Evolutionary conservation across 2,888 invertebrate genomes (phyloP), one percentile per base, ranked within the genome.

Genomic region (Alitta virens): DNA sequence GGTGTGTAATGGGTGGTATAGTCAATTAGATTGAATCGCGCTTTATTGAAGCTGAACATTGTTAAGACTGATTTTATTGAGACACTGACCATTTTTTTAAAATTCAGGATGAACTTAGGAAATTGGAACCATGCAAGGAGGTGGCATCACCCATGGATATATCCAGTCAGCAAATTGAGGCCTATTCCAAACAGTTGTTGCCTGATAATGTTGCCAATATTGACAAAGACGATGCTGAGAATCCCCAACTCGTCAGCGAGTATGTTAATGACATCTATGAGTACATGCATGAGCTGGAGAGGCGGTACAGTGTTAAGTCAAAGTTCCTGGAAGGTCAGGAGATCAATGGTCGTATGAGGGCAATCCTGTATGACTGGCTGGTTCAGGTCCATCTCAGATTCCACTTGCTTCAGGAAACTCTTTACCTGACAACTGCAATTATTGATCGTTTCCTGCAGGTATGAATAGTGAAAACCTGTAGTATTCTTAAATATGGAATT

Each of bases 311-410:
- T 2, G 86, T 95, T 62, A 81, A 83, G 43, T 78, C 83, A 21
- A 85, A 88, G 74, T 90, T 89, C 80, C 84, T 94, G 70, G 85
- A 84, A 51, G 87, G 87, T 40, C 90, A 90, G 64, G 80, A 77
- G 56, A 85, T 95, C 14, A 91, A 90, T 14, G 86, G 90, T 1
- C 89, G 88, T 74, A 97, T 97, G 95, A 87, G 97, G 66, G 85
- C 89, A 16, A 90, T 94, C 54, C 86, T 98, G 18, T 86, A 97
- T 64, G 94, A 97, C 80, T 98, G 97, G 97, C 85, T 98, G 58
- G 90, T 93, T 18, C 94, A 94, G 75, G 94, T 97, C 9, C 94
- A 94, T 72, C 84, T 86, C 56, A 90, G 92, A 76, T 97, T 95
- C 82, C 89, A 89, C 67, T 85, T 95, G 59, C 84, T 90, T 21